Conservation (phyloP, 2,113 vertebrate genomes). For the Mobula birostris region DNA sequence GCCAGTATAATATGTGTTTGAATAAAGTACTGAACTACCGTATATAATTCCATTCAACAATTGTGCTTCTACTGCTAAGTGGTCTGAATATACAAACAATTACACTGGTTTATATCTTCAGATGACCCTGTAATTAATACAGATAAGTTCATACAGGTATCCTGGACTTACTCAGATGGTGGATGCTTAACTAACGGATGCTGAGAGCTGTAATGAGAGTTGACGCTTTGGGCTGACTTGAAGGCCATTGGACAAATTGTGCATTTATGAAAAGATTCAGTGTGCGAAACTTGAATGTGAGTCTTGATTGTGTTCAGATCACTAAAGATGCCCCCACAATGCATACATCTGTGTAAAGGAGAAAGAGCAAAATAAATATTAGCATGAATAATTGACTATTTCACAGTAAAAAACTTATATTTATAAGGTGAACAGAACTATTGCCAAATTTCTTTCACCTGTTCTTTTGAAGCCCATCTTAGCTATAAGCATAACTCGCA, state of each 20-base stretch:
- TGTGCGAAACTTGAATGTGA: constrained; percentile 88
- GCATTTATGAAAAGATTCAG: constrained; percentile 87
- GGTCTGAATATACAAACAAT: not conserved
- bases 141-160: not conserved
- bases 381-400: not conserved
- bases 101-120: not conserved
- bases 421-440: not conserved
- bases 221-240: constrained; percentile 73
- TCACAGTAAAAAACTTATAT: too few relatives aligned
- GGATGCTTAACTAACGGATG: constrained; percentile 62
- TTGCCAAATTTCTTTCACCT: too few relatives aligned
- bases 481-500: not conserved
- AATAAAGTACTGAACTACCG: too few relatives aligned
- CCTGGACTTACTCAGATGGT: constrained; percentile 75
- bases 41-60: not conserved
- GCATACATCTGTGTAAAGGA: constrained; percentile 71
- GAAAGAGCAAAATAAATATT: not conserved
- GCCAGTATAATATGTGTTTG: too few relatives aligned
- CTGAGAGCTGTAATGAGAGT: constrained; percentile 71
- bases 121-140: not conserved
- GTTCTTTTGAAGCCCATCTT: too few relatives aligned
- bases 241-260: constrained; percentile 85
- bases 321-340: constrained; percentile 82
- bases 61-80: not conserved
- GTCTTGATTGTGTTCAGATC: constrained; percentile 74